Base-by-base conservation (phyloP, 1,140 invertebrate species). In the Ridgeia piscesae region DNA sequence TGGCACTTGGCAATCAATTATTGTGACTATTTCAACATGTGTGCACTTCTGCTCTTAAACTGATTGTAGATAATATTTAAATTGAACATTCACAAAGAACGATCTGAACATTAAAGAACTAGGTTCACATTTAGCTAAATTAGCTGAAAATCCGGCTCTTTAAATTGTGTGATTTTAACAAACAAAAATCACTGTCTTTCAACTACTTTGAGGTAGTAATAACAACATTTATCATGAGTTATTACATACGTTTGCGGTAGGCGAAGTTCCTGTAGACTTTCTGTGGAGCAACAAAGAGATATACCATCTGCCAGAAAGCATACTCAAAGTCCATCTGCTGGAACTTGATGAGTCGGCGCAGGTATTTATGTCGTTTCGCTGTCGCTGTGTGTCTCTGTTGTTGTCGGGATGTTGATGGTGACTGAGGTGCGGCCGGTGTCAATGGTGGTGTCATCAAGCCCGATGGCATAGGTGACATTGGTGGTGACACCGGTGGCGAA, bases 321-420 rank as follows among this genome's bases (percentile, higher is more conserved):
- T 99, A 99, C 95, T 99, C 98, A 97, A 99, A 99, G 96, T 99
- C 99, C 99, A 99, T 99, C 96, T 99, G 99, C 95, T 98, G 97
- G 95, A 95, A 99, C 96, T 99, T 98, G 35, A 99, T 97, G 77
- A 99, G 96, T 94, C 99, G 97, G 94, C 98, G 96, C 77, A 99
- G 96, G 96, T 99, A 99, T 96, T 98, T 98, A 95, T 98, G 98
- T 94, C 98, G 97, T 96, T 99, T 99, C 6, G 98, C 98, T 91
- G 98, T 97, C 89, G 98, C 98, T 50, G 91, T 48, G 91, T 91
- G 91, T 14, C 91, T 34, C 33, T 35, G 33, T n/a, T 91, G 91
- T 27, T 35, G 48, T 33, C 42, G 33, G 33, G 33, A 48, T 91
- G 35, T 33, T 0, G 34, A 34, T 35, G 91, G 34, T 34, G 34